phyloP scores from a whole-genome alignment of 2,888 invertebrate species.

The Furcula furcula region DNA sequence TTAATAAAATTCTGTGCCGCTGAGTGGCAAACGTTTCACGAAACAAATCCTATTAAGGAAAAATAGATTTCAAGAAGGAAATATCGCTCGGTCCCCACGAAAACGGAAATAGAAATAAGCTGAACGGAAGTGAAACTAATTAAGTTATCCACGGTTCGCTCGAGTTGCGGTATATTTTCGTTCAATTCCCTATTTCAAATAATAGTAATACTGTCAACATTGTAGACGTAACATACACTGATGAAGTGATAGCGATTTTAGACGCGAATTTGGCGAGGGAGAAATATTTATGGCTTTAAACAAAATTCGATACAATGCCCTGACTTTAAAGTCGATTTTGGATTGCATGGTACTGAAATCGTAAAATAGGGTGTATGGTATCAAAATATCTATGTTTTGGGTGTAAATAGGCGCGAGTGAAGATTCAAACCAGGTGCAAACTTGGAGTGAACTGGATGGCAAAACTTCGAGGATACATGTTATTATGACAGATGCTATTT shows the following conservation, averaged over 20 bases:
- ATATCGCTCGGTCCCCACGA: slow-evolving; percentile 64
- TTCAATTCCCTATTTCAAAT: slow-evolving; percentile 65
- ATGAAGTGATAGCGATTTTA: slow-evolving; percentile 64
- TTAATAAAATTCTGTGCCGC: slow-evolving; percentile 44
- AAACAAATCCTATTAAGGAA: slow-evolving; percentile 74
- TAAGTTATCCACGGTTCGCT: slow-evolving; percentile 75
- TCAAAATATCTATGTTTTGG: slow-evolving; percentile 77
- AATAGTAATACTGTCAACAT: slow-evolving; percentile 76
- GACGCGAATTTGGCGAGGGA: slow-evolving; percentile 59
- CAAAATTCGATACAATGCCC: slow-evolving; percentile 36
- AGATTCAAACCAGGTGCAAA: slow-evolving; percentile 75
- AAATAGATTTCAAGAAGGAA: slow-evolving; percentile 70
- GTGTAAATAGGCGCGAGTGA: slow-evolving; percentile 75
- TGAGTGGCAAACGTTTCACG: slow-evolving; percentile 46
- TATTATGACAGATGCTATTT: slow-evolving; percentile 76
- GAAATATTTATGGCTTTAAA: slow-evolving; percentile 29
- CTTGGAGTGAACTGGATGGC: slow-evolving; percentile 65
- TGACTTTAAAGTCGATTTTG: slow-evolving; percentile 39
- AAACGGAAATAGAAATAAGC: slow-evolving; percentile 79
- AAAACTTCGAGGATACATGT: slow-evolving; percentile 64
- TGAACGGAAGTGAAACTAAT: slow-evolving; percentile 79
- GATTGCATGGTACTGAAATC: slow-evolving; percentile 26
- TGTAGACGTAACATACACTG: slow-evolving; percentile 63
- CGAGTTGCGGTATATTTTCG: slow-evolving; percentile 74
- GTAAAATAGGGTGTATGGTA: slow-evolving; percentile 60